Evolutionary conservation across 2,113 vertebrate genomes (phyloP), one percentile per base, ranked within the genome.

Genomic region (Turnix velox): DNA sequence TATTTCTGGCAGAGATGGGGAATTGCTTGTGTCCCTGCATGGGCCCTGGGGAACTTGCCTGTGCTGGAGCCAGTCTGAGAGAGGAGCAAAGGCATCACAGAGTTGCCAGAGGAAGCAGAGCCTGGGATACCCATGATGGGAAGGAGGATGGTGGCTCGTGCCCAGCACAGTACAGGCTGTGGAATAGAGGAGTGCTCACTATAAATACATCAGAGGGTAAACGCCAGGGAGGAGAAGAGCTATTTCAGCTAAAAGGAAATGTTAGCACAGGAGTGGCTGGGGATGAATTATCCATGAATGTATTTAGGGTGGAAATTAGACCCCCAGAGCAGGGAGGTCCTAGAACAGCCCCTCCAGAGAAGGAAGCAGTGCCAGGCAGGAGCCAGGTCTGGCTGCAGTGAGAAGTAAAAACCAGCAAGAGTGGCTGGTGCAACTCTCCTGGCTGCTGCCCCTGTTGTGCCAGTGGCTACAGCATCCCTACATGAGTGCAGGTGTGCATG

Each of bases 211-310:
- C 81, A 92, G 73, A 8, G 82, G 71, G 81, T 87, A 48, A 95
- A 92, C 4, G 25, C 78, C 93, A 79, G 81, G 92, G 95, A 94
- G 72, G 72, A 91, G 87, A 82, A 89, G 62, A 95, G 95, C 93
- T 94, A 96, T 94, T 95, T 96, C 92, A 95, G 93, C 94, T 95
- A 85, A 94, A 96, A 96, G 81, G 92, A 66, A 95, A 89, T 16
- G 42, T 95, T 95, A 96, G 94, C 54, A 61, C 93, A 83, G 71
- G 78, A 91, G 91, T 37, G 84, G 91, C 87, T 68, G 90, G 78
- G 87, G 82, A 96, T 91, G 68, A 91, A 95, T 95, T 95, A 92
- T 82, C 95, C 54, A 54, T 75, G 62, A 95, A 94, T 94, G 92
- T 69, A 75, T 94, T 95, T 91, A 89, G 23, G 68, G 84, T 84